These are phyloP conservation scores for Zoanthus sociatus DNA, from an alignment of 92 coral and sea anemone species.

Conservation along the genomic window DNA sequence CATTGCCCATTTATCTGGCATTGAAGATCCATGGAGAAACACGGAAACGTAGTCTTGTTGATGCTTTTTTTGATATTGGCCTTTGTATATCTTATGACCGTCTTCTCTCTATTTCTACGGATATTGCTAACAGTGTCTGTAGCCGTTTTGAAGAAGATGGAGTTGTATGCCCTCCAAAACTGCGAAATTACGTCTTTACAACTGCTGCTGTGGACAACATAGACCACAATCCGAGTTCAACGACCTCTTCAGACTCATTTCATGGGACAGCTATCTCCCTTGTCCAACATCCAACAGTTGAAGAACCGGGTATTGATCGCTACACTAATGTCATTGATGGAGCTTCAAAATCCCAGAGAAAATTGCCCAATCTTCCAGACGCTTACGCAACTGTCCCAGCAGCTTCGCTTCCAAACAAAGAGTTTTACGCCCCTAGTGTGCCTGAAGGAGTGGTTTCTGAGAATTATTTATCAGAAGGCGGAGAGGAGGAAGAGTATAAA, in stretches of 20 bases:
- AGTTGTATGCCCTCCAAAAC: conserved; percentile 62
- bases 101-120: conserved; percentile 42
- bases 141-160: conserved; percentile 49
- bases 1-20: conserved; percentile 47
- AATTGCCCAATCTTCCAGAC: conserved; percentile 41
- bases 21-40: conserved; percentile 51
- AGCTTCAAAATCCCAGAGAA: conserved; percentile 43
- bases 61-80: conserved; percentile 48
- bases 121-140: conserved; percentile 54
- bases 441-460: conserved; percentile 3
- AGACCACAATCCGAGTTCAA: conserved; percentile 57
- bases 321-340: conserved; percentile 41
- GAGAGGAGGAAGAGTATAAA: conserved; percentile 4
- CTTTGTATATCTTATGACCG: conserved; percentile 59
- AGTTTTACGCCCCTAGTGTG: conserved; percentile 16
- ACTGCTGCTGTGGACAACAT: conserved; percentile 61
- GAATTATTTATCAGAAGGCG: conserved; percentile 3
- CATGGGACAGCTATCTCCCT: conserved; percentile 46
- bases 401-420: conserved; percentile 31
- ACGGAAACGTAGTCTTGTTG: conserved; percentile 58
- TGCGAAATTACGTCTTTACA: conserved; percentile 49
- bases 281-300: conserved; percentile 14
- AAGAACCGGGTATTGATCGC: conserved; percentile 50
- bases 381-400: conserved; percentile 55
- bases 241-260: conserved; percentile 48